Evolutionary conservation across 2,888 invertebrate species (phyloP).

Genomic region (Conomelus anceps): DNA sequence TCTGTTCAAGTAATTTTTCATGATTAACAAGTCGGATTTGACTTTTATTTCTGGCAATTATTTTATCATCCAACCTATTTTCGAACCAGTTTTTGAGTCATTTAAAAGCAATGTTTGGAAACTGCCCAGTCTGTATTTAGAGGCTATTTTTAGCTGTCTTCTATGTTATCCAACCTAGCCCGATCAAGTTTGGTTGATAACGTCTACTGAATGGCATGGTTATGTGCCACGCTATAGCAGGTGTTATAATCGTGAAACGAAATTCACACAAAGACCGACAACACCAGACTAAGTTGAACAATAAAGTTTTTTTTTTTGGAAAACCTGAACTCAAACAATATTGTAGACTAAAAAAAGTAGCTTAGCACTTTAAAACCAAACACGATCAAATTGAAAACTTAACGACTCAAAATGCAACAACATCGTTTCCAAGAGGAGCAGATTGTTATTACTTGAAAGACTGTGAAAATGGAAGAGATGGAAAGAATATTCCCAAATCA

Average conservation of each 20-base stretch:
- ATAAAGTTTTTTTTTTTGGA: not conserved
- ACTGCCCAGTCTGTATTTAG: too few species aligned
- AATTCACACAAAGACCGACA: not conserved
- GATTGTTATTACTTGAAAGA: not conserved
- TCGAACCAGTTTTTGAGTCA: too few species aligned
- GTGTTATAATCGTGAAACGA: not conserved
- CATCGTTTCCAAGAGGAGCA: not conserved
- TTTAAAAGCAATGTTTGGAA: too few species aligned
- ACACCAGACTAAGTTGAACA: not conserved
- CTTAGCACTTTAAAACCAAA: not conserved
- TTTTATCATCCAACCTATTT: too few species aligned
- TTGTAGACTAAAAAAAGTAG: not conserved
- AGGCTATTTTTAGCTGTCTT: not conserved
- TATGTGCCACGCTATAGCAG: not conserved
- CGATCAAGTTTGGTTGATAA: not conserved
- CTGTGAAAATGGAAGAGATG: not conserved
- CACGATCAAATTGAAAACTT: not conserved
- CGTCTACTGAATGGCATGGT: not conserved
- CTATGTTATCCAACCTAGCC: not conserved
- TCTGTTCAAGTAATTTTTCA: too few species aligned
- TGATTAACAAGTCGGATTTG: too few species aligned
- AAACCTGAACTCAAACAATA: not conserved
- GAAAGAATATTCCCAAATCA: not conserved
- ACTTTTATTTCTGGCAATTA: too few species aligned
- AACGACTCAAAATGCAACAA: not conserved